A percentile compares a stretch with the other conserved stretches of the same genome.
phyloP scores from a whole-genome alignment of 2,888 invertebrate genomes.

The Graphium colonna region DNA sequence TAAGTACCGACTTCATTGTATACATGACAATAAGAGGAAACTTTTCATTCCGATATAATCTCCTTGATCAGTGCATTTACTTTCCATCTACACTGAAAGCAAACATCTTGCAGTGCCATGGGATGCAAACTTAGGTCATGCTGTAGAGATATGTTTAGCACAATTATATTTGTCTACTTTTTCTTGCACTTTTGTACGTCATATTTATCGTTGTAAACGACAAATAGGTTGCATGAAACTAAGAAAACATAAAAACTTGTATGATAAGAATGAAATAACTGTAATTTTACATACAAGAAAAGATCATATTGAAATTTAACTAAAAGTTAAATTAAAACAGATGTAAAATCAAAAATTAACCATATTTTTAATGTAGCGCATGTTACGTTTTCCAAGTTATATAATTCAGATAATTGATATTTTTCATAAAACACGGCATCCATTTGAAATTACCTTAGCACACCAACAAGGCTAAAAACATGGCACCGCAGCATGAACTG shows the following conservation, averaged over 20 bases:
- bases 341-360: background rate
- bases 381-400: background rate
- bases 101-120: constrained; percentile 43
- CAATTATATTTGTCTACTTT: constrained; percentile 12
- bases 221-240: background rate
- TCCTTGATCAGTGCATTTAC: constrained; percentile 51
- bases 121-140: constrained; percentile 22
- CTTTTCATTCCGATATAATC: constrained; percentile 42
- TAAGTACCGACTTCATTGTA: constrained; percentile 26
- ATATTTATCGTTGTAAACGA: background rate
- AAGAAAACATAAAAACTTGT: no score
- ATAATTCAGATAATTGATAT: background rate
- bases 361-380: background rate
- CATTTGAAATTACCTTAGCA: background rate
- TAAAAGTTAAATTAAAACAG: no score
- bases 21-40: constrained; percentile 7
- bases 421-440: background rate
- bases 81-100: constrained; percentile 66
- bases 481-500: constrained; percentile 27
- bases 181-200: constrained; percentile 1
- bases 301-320: no score
- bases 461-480: constrained; percentile 16
- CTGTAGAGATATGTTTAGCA: background rate
- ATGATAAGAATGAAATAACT: no score
- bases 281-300: background rate